These are phyloP conservation scores for Tiaroga cobitis DNA, from an alignment of 2,797 vertebrate genomes.

Conservation along the genomic window DNA sequence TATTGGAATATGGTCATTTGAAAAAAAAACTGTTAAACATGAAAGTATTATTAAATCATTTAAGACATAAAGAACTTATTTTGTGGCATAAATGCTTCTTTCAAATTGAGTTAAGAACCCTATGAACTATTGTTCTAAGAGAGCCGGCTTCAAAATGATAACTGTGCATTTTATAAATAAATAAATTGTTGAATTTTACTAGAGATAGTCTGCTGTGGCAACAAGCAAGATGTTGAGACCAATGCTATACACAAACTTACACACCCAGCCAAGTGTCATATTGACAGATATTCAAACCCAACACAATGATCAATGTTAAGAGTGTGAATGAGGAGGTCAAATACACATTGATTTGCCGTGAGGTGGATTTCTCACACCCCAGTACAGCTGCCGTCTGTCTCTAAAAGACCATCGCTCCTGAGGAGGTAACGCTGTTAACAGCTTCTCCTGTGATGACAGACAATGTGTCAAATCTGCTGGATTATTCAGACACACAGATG, in stretches of 20 bases:
- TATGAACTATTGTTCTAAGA: too few relatives aligned
- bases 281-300: slow-evolving; percentile 61
- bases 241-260: slow-evolving; percentile 37
- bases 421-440: not conserved
- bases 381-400: not conserved
- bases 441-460: slow-evolving; percentile 16
- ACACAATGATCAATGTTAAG: slow-evolving; percentile 67
- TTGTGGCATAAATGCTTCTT: not conserved
- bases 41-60: too few relatives aligned
- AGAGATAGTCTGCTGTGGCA: not conserved
- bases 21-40: too few relatives aligned
- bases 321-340: slow-evolving; percentile 73
- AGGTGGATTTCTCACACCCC: slow-evolving; percentile 29
- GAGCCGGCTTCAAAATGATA: not conserved
- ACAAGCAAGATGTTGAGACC: not conserved
- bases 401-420: not conserved
- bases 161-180: not conserved
- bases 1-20: too few relatives aligned
- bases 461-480: slow-evolving; percentile 23
- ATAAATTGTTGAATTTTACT: not conserved
- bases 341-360: slow-evolving; percentile 71
- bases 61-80: too few relatives aligned
- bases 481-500: slow-evolving; percentile 37
- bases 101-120: not conserved
- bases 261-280: slow-evolving; percentile 57